phyloP scores from a whole-genome alignment of 2,113 vertebrate genomes.

The Grantiella picta region DNA sequence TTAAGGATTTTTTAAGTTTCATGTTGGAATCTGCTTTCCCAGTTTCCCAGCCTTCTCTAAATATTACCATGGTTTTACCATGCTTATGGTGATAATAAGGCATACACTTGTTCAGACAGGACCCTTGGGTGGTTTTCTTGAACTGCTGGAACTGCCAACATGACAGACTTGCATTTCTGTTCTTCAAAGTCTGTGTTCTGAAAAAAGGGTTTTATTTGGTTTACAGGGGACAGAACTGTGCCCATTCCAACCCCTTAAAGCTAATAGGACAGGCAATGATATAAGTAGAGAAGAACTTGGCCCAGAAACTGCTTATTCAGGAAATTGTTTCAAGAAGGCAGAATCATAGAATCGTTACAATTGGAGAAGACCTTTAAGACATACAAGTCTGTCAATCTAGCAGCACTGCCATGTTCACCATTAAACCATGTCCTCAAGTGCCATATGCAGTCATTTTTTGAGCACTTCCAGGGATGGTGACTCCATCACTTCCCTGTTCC shows the following conservation, averaged over 20 bases:
- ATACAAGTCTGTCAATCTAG: not conserved
- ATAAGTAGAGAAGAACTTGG: not conserved
- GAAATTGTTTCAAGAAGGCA: not conserved
- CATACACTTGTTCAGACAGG: not conserved
- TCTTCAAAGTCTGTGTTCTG: not conserved
- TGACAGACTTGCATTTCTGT: not conserved
- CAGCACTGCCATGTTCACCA: not conserved
- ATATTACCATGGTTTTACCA: not conserved
- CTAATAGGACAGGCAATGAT: not conserved
- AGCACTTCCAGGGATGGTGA: not conserved
- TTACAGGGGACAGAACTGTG: not conserved
- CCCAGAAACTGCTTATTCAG: not conserved
- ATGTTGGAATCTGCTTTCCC: not conserved
- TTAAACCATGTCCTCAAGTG: not conserved
- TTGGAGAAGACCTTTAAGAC: not conserved
- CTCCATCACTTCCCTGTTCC: not conserved
- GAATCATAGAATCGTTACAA: not conserved
- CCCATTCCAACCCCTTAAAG: not conserved
- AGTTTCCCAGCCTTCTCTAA: not conserved
- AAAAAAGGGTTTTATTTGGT: not conserved
- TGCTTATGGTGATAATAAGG: not conserved
- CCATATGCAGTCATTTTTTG: not conserved
- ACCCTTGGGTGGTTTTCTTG: not conserved
- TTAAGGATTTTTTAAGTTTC: not conserved
- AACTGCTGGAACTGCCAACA: not conserved